A percentile compares a stretch with the other conserved stretches of the same genome.
These are phyloP conservation scores for Lateolabrax maculatus DNA, from an alignment of 2,797 vertebrate species.

Conservation along the genomic window DNA sequence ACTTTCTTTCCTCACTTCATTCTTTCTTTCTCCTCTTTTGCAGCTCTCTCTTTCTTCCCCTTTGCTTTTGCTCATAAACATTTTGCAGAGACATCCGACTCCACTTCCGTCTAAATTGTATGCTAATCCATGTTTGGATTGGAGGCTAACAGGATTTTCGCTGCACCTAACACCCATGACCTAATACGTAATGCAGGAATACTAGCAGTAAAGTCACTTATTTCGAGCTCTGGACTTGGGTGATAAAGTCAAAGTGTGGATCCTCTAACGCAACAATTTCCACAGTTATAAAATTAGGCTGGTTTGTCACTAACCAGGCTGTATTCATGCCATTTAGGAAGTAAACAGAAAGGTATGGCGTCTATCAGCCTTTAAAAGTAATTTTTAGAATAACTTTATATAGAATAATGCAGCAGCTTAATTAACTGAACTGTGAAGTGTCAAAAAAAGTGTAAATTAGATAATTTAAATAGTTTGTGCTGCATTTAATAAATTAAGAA, in stretches of 20 bases:
- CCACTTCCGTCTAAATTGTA: constrained; percentile 63
- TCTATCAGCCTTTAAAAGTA: constrained; percentile 22
- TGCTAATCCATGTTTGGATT: constrained; percentile 80
- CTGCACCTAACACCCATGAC: constrained; percentile 73
- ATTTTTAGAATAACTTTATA: constrained; percentile 27
- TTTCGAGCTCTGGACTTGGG: constrained; percentile 65
- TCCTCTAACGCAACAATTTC: constrained; percentile 61
- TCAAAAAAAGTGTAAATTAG: constrained; percentile 1
- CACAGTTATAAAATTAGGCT: constrained; percentile 60
- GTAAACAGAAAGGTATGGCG: constrained; percentile 22
- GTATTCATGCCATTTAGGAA: constrained; percentile 24
- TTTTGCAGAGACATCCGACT: constrained; percentile 52
- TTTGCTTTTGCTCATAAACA: constrained; percentile 43
- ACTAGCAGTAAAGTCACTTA: constrained; percentile 64
- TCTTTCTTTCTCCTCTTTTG: constrained; percentile 1
- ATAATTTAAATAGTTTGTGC: neutral
- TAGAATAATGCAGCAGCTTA: neutral
- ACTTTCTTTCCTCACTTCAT: constrained; percentile 8
- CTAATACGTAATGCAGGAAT: constrained; percentile 69
- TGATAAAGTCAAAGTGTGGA: constrained; percentile 72
- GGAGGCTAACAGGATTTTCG: constrained; percentile 78
- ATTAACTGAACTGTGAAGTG: constrained; percentile 10
- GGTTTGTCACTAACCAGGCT: constrained; percentile 42
- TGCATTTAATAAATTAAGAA: neutral
- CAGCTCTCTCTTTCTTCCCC: constrained; percentile 1